A percentile compares a stretch with the other conserved stretches of the same genome.
Evolutionary conservation across 2,888 invertebrate species (phyloP).

Genomic region (Synanthedon formicaeformis): DNA sequence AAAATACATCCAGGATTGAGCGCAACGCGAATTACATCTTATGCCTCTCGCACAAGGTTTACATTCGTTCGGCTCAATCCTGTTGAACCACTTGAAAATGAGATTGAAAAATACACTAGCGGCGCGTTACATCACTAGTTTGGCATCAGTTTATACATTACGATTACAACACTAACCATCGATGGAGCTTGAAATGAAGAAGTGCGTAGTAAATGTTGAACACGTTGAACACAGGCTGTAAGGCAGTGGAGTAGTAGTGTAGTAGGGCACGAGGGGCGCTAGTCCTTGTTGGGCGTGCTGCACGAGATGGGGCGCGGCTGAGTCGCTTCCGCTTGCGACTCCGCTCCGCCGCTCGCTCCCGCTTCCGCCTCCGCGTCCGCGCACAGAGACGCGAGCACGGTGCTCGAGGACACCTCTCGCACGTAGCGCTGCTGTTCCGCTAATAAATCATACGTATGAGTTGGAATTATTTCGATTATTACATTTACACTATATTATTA

Average conservation of each 20-base stretch:
- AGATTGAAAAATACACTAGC: too few species aligned
- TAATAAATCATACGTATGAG: constrained; percentile 17
- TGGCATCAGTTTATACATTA: too few species aligned
- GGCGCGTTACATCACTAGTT: too few species aligned
- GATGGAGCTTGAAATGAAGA: too few species aligned
- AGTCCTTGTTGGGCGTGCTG: constrained; percentile 59
- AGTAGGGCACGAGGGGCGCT: constrained; percentile 9
- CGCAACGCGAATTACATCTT: too few species aligned
- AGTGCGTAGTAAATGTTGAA: constrained; percentile 3
- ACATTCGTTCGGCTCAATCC: too few species aligned
- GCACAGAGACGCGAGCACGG: constrained; percentile 45
- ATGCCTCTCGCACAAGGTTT: too few species aligned
- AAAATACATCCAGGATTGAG: too few species aligned
- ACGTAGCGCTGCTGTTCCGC: constrained; percentile 63
- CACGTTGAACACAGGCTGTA: constrained; percentile 37
- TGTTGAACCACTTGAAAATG: too few species aligned
- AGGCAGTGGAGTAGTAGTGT: constrained; percentile 25
- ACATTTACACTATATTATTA: neutral
- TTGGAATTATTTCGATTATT: neutral
- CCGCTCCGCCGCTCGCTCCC: constrained; percentile 2
- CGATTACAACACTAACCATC: too few species aligned
- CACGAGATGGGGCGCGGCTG: constrained; percentile 23
- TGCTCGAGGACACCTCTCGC: constrained; percentile 54
- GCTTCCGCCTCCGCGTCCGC: constrained; percentile 9
- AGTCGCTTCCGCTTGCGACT: constrained; percentile 4